A percentile compares a stretch with the other conserved stretches of the same genome.
Conservation (phyloP, 2,888 invertebrate species). For the Falcaria lacertinaria region DNA sequence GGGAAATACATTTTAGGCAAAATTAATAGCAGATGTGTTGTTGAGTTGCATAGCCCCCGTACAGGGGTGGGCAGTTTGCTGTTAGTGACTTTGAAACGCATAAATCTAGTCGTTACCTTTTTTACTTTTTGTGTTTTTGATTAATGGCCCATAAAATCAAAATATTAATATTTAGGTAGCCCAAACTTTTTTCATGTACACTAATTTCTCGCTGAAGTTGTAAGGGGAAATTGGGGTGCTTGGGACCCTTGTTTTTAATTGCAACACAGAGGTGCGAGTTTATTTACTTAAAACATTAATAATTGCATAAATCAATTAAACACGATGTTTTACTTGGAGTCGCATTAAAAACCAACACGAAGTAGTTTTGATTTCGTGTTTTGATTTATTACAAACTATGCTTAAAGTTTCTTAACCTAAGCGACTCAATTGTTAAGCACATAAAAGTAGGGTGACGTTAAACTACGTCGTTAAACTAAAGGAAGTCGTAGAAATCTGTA, state of each 20-base stretch:
- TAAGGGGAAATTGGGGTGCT: slow-evolving; percentile 28
- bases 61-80: slow-evolving; percentile 49
- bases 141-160: slow-evolving; percentile 72
- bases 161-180: slow-evolving; percentile 48
- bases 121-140: slow-evolving; percentile 67
- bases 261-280: neutral
- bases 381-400: neutral
- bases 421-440: neutral
- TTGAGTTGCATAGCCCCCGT: slow-evolving; percentile 53
- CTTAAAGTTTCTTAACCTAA: neutral
- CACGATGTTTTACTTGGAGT: neutral
- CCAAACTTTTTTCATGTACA: slow-evolving; percentile 22
- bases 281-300: neutral
- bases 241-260: slow-evolving; percentile 13
- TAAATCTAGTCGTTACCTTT: slow-evolving; percentile 68
- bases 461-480: neutral
- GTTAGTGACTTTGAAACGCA: slow-evolving; percentile 68
- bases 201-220: slow-evolving; percentile 12
- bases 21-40: slow-evolving; percentile 78
- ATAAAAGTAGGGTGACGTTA: neutral
- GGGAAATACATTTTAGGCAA: slow-evolving; percentile 64
- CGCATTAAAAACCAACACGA: neutral
- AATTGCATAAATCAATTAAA: neutral
- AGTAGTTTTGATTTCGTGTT: neutral
- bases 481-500: neutral